phyloP scores from a whole-genome alignment of 2,888 invertebrate species.

The Lepetodrilus schrolli region DNA sequence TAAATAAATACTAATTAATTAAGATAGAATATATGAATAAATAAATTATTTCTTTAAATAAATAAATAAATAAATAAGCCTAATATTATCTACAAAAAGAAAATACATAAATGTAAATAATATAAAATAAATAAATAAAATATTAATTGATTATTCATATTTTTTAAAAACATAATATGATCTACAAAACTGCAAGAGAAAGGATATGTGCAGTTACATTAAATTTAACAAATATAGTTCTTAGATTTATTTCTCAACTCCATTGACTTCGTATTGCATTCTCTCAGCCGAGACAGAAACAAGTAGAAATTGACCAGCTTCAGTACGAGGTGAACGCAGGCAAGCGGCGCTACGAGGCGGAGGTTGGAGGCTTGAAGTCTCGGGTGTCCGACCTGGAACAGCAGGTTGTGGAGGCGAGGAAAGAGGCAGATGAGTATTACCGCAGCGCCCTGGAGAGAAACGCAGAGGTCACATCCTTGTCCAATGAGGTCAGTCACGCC shows the following conservation, averaged over 20 bases:
- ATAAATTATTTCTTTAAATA: background rate
- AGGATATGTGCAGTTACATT: too few species aligned
- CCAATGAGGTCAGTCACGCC: constrained; percentile 69
- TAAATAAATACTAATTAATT: too few species aligned
- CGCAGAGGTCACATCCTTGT: constrained; percentile 68
- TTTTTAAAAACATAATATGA: too few species aligned
- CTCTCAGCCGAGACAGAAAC: constrained; percentile 69
- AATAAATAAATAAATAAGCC: background rate
- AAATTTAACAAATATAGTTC: too few species aligned
- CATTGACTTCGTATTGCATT: background rate
- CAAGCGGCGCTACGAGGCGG: constrained; percentile 62
- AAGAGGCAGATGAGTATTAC: constrained; percentile 74
- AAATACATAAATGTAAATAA: background rate
- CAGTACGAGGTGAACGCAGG: constrained; percentile 69
- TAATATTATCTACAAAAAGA: background rate
- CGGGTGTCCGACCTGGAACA: constrained; percentile 67
- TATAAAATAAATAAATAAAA: too few species aligned
- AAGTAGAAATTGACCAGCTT: constrained; percentile 71
- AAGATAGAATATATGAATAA: too few species aligned
- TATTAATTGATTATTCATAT: too few species aligned
- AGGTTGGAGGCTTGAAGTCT: constrained; percentile 64
- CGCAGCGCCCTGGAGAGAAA: constrained; percentile 70
- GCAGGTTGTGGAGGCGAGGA: constrained; percentile 68
- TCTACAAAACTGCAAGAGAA: too few species aligned
- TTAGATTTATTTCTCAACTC: too few species aligned